Base-by-base conservation (phyloP, 2,797 vertebrate species). In the Karalla daura region DNA sequence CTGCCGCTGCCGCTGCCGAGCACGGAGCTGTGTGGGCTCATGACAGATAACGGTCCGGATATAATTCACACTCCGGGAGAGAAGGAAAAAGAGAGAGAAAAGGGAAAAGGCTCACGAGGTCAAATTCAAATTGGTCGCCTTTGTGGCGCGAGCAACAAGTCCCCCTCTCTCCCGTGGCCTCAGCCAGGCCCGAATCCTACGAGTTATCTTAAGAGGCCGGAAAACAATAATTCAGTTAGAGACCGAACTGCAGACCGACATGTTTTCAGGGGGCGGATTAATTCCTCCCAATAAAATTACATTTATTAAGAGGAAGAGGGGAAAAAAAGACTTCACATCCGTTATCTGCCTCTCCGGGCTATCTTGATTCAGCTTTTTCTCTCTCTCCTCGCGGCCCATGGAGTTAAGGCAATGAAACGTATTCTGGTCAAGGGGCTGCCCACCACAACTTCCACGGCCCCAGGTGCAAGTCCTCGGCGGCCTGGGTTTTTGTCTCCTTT, bases 11-110 rank as follows among this genome's bases (percentile, higher is more conserved):
- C n/a, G n/a, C n/a, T n/a, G n/a, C n/a, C n/a, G n/a, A n/a, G n/a
- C 67, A 45, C 41, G 7, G 52, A 63, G 67, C 79, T 54, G 62
- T 33, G 49, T 33, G 52, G 66, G 25, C 68, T 70, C 73, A 54
- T 68, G 69, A 79, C 64, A 43, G 72, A 76, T 64, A 61, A 69
- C 63, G 14, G 60, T 54, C 28, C 23, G 28, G 50, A 76, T 27
- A 60, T 32, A 72, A 71, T 12, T 45, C 67, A 80, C 7, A 30
- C 2, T 10, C n/a, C n/a, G n/a, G n/a, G n/a, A n/a, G n/a, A n/a
- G n/a, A n/a, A n/a, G n/a, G n/a, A n/a, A n/a, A n/a, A n/a, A n/a
- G n/a, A n/a, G n/a, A n/a, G n/a, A n/a, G n/a, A n/a, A n/a, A n/a
- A n/a, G n/a, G n/a, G n/a, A n/a, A n/a, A n/a, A n/a, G n/a, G n/a